A percentile compares a stretch with the other conserved stretches of the same genome.
phyloP scores from a whole-genome alignment of 2,888 invertebrate genomes.

The Drosophila ustulata region DNA sequence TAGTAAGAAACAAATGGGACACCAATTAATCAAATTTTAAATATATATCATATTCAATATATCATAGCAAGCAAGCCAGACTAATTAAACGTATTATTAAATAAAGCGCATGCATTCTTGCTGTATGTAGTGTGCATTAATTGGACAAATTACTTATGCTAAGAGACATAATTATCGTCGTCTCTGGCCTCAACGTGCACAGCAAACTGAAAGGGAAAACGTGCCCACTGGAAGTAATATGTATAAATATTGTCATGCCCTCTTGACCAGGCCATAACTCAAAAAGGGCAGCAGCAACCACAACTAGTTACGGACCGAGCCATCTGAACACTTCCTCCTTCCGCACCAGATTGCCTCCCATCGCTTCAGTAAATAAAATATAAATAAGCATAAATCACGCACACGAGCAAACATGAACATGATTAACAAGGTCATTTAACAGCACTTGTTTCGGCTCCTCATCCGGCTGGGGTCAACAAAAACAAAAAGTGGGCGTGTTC shows the following conservation, averaged over 20 bases:
- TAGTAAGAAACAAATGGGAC: too few species aligned
- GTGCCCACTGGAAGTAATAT: conserved; percentile 24
- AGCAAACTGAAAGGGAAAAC: conserved; percentile 2
- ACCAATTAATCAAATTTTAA: background rate
- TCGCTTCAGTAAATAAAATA: conserved; percentile 73
- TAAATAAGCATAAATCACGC: conserved; percentile 78
- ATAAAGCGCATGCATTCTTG: background rate
- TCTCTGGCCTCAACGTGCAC: conserved; percentile 3
- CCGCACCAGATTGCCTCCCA: background rate
- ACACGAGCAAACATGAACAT: conserved; percentile 70
- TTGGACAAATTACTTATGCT: conserved; percentile 21
- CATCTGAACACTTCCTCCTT: background rate
- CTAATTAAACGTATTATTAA: conserved; percentile 1
- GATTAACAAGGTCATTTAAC: conserved; percentile 78
- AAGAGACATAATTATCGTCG: conserved; percentile 18
- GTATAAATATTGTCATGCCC: conserved; percentile 31
- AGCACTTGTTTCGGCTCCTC: conserved; percentile 61
- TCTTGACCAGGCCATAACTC: conserved; percentile 51
- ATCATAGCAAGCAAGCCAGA: background rate
- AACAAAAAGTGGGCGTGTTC: conserved; percentile 50
- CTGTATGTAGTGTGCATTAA: background rate
- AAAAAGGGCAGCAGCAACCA: conserved; percentile 40
- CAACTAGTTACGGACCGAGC: conserved; percentile 12
- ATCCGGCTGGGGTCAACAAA: conserved; percentile 42
- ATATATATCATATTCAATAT: background rate